A percentile compares a stretch with the other conserved stretches of the same genome.
phyloP scores from a whole-genome alignment of 2,113 vertebrate species.

The Brachypodius melanocephalos region DNA sequence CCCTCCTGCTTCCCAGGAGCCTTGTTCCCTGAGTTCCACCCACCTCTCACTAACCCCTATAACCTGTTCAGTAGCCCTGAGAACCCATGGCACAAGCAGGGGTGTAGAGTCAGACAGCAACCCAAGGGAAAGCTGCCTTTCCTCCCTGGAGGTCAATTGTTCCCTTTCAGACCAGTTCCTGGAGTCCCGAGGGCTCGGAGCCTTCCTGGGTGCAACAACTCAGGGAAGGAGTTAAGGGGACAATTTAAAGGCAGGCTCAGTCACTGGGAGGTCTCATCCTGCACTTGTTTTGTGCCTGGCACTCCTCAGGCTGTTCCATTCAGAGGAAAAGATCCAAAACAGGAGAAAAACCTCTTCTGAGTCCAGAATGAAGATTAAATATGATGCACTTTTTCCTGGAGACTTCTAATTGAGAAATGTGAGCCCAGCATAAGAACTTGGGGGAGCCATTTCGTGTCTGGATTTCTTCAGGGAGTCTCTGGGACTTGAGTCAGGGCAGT shows the following conservation, averaged over 20 bases:
- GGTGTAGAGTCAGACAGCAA: accelerated
- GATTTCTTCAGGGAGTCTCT: not conserved
- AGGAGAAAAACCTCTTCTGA: not conserved
- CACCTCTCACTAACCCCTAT: not conserved
- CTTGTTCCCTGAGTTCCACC: not conserved
- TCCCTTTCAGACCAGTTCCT: not conserved
- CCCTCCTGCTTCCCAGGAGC: not conserved
- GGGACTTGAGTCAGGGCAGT: not conserved
- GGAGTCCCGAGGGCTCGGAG: accelerated
- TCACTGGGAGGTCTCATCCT: not conserved
- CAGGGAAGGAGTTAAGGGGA: not conserved
- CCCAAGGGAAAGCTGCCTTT: not conserved
- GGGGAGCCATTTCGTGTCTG: not conserved
- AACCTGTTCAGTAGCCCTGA: not conserved
- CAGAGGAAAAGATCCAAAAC: not conserved
- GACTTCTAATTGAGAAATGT: not conserved
- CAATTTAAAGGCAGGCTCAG: not conserved
- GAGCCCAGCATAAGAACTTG: not conserved
- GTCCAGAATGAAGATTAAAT: not conserved
- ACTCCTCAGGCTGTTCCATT: not conserved
- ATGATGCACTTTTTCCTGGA: not conserved
- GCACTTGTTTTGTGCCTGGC: not conserved
- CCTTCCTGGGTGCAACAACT: too few relatives aligned
- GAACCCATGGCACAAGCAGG: not conserved
- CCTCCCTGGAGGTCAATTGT: accelerated